Evolutionary conservation across 1,140 invertebrate species (phyloP).

Genomic region (Hylaeus volcanicus): DNA sequence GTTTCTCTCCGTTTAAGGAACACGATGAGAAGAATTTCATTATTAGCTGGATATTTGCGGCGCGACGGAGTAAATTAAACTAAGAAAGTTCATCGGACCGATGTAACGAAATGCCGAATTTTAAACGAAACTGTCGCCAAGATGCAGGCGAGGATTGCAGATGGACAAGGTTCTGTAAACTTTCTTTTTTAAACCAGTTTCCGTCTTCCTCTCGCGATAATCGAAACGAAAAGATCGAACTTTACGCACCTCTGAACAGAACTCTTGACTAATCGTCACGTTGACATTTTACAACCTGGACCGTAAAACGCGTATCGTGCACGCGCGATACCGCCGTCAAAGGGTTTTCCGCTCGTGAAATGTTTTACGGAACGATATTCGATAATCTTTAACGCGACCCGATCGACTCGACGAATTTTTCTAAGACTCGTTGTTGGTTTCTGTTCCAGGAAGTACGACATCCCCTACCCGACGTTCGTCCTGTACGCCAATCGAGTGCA

Average conservation of each 20-base stretch:
- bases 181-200: no score
- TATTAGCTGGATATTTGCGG: constrained; percentile 40
- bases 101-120: constrained; percentile 1
- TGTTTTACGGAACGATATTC: background rate
- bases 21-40: constrained; percentile 29
- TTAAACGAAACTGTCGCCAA: background rate
- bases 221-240: no score
- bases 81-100: constrained; percentile 37
- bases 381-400: constrained; percentile 55
- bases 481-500: constrained; percentile 96
- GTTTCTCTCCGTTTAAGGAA: background rate
- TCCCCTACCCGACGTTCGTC: constrained; percentile 96
- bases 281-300: constrained; percentile 30
- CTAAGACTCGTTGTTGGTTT: constrained; percentile 22
- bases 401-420: constrained; percentile 22
- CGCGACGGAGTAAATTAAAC: constrained; percentile 37
- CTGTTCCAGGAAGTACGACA: constrained; percentile 90
- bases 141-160: no score
- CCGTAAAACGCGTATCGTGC: constrained; percentile 59
- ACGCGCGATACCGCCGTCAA: background rate
- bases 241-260: no score
- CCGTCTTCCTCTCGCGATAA: no score
- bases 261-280: no score
- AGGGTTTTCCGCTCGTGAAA: no score
- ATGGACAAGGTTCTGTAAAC: no score